Conservation (phyloP, 2,797 vertebrate genomes). For the Etheostoma perlongum region DNA sequence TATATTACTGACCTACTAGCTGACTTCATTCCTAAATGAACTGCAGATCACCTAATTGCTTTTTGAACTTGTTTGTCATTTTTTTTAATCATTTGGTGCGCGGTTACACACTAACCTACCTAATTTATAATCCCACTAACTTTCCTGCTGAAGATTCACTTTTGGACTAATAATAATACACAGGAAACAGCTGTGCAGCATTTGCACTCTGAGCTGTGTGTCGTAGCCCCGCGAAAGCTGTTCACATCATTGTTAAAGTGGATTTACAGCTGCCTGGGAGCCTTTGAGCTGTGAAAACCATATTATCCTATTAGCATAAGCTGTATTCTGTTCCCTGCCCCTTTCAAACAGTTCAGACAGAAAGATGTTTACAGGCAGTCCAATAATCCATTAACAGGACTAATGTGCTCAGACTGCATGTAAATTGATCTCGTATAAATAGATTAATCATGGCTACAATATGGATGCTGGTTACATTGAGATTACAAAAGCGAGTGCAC, state of each 20-base stretch:
- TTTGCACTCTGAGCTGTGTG: constrained; percentile 20
- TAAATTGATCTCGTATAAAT: constrained; percentile 49
- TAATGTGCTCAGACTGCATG: constrained; percentile 60
- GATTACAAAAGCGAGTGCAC: constrained; percentile 9
- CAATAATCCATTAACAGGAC: constrained; percentile 70
- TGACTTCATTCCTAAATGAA: no score
- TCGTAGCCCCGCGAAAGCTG: constrained; percentile 11
- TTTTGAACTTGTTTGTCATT: constrained; percentile 10
- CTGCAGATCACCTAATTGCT: no score
- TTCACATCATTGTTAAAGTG: constrained; percentile 59
- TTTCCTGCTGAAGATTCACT: not conserved
- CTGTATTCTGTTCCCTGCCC: constrained; percentile 52
- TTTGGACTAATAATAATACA: not conserved
- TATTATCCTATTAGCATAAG: constrained; percentile 74
- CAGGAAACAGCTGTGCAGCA: constrained; percentile 11
- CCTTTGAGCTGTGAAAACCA: constrained; percentile 62
- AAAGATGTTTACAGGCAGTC: constrained; percentile 69
- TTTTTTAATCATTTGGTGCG: not conserved
- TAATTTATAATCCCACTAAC: not conserved
- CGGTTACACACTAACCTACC: not conserved
- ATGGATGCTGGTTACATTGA: constrained; percentile 27
- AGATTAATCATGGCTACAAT: constrained; percentile 52
- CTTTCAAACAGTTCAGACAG: constrained; percentile 55
- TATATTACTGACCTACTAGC: no score
- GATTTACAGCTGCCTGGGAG: constrained; percentile 71